Evolutionary conservation across 2,888 invertebrate species (phyloP), one percentile per base, ranked within the genome.

Genomic region (Stenchaetothrips biformis): DNA sequence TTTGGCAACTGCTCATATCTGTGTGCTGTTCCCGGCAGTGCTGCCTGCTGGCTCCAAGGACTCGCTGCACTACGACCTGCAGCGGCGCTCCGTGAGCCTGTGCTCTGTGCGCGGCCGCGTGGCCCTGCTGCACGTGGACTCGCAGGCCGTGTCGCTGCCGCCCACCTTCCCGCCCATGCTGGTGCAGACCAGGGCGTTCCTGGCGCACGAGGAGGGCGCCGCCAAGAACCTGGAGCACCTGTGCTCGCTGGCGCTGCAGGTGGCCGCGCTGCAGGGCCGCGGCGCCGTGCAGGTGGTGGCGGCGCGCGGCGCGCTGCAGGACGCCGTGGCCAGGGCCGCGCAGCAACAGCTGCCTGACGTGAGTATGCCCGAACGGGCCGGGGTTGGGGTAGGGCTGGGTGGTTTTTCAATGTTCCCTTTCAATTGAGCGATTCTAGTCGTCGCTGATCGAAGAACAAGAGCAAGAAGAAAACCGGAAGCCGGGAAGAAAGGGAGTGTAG

Each of bases 271-370:
- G 21, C 67, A 74, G 67, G 25, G 67, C 25, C 67, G 67, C 67
- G 7, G 11, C 21, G 25, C 67, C 9, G 0, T 74, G 8, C 67
- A 9, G 21, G 67, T 74, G 9, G 25, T 25, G 21, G 67, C n/a
- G 37, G 37, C 2, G 67, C 11, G 21, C 67, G 2, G 67, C 11
- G 21, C 67, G 9, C 67, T 74, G 21, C 67, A 11, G 21, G 67
- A 74, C 25, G 67, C 67, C 21, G 67, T 74, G 67, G 9, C 1
- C 2, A 11, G 11, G 21, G 25, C 25, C 21, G 67, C 67, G 21
- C 21, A 74, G 25, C 67, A 74, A 8, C 67, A 74, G 67, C 67
- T 74, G 67, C 67, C 67, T 2, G 67, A 74, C 25, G 67, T 74
- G 67, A 74, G n/a, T n/a, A n/a, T n/a, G n/a, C n/a, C n/a, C n/a